Base-by-base conservation (phyloP, 2,888 invertebrate genomes). In the Torymus aiolomorphi region DNA sequence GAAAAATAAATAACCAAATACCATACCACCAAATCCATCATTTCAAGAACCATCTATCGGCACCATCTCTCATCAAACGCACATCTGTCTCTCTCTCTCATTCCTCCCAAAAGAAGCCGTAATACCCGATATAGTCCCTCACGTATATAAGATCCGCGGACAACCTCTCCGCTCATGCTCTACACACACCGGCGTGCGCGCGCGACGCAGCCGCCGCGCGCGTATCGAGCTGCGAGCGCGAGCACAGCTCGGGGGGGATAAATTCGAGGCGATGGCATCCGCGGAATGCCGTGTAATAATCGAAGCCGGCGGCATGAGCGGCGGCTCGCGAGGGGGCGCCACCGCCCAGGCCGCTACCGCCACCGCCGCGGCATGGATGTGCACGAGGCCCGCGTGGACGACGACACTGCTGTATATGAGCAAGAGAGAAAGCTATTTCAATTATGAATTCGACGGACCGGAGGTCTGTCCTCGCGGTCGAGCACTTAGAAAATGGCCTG, bases 271-370 rank as follows among this genome's bases (percentile, higher is more conserved):
- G 83, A 86, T 87, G 89, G 89, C 86, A 89, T 89, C 85, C 88
- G 86, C 85, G 88, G 89, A 89, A 90, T 89, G 89, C 87, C 88
- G 87, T 88, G 88, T 89, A 89, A 89, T 89, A 89, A 89, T 89
- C 88, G 86, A 75, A 86, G 86, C 86, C 85, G 86, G 84, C 84
- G 83, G 85, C 83, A 84, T 84, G 85, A 85, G 81, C 80, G 82
- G 42, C 63, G 80, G 84, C 84, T 31, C 88, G 84, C 85, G 82
- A 88, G 89, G 85, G 83, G 88, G 88, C 89, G 88, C 89, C 89
- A 89, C 87, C 82, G 84, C 82, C 84, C 86, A 86, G 86, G 84
- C 84, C 72, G 83, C 82, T 79, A 84, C n/a, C 31, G 52, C 20
- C 3, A 52, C 11, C 18, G 16, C 57, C 16, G 31, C 20, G 12